phyloP scores from a whole-genome alignment of 1,140 invertebrate genomes.

The Metopolophium dirhodum region DNA sequence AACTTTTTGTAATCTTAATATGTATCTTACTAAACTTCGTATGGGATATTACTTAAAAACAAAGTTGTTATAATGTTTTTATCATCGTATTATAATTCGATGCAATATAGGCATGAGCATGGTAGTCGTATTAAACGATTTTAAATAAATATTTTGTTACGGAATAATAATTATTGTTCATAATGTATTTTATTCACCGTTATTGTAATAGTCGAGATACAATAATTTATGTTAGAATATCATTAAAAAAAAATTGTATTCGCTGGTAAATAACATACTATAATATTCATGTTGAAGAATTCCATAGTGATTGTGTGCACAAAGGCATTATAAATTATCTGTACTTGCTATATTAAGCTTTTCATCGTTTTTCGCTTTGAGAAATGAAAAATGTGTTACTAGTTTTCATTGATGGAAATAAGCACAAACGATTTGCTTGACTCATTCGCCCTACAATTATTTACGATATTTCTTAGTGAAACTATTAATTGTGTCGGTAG shows the following conservation, averaged over 20 bases:
- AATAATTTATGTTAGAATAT: too few relatives aligned
- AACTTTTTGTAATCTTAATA: background rate
- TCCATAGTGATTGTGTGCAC: background rate
- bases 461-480: background rate
- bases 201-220: too few relatives aligned
- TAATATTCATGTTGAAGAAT: background rate
- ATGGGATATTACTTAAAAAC: background rate
- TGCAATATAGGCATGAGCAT: too few relatives aligned
- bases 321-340: background rate
- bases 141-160: background rate
- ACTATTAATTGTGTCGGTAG: slow-evolving; percentile 14
- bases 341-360: too few relatives aligned
- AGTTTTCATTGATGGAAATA: background rate
- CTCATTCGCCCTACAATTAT: background rate
- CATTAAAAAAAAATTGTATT: background rate
- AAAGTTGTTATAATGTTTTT: background rate
- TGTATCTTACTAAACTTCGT: background rate
- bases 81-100: background rate
- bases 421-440: background rate
- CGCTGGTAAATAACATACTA: background rate
- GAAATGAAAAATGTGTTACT: background rate
- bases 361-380: background rate
- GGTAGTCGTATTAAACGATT: background rate
- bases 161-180: background rate
- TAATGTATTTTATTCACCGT: background rate